A percentile compares a stretch with the other conserved stretches of the same genome.
Conservation (phyloP, 2,113 vertebrate genomes). For the Nothoprocta perdicaria region DNA sequence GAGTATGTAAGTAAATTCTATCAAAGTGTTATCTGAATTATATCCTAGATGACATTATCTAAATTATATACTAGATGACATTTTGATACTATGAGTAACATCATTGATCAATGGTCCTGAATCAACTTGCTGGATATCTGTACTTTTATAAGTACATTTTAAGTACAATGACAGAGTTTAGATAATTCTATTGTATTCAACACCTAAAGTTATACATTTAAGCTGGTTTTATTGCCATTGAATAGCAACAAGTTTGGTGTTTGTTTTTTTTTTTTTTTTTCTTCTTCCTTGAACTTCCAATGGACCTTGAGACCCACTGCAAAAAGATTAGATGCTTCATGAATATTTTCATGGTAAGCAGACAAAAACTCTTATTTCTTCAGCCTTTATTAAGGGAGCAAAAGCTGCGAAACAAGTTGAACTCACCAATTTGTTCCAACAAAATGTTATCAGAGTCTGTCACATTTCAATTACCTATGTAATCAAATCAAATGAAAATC, state of each 20-base stretch:
- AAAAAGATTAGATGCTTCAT: not conserved
- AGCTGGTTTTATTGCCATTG: not conserved
- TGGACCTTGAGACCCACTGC: not conserved
- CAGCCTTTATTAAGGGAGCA: not conserved
- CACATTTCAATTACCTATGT: slow-evolving; percentile 55
- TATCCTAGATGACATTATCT: not conserved
- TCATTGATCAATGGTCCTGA: not conserved
- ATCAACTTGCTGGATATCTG: not conserved
- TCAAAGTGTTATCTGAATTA: not conserved
- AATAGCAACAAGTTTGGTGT: not conserved
- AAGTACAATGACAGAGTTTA: not conserved
- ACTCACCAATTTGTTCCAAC: slow-evolving; percentile 46
- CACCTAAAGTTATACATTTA: not conserved
- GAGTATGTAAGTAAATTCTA: not conserved
- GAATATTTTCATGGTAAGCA: not conserved
- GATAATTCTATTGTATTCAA: not conserved
- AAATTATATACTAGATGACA: not conserved
- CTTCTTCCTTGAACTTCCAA: not conserved
- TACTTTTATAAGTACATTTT: not conserved
- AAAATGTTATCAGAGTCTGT: slow-evolving; percentile 40
- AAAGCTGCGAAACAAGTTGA: not conserved
- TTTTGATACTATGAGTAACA: not conserved
- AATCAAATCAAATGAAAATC: slow-evolving; percentile 68
- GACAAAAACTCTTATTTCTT: not conserved
- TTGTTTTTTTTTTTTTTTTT: not conserved